Base-by-base conservation (phyloP, 2,113 vertebrate species). In the Uria lomvia region DNA sequence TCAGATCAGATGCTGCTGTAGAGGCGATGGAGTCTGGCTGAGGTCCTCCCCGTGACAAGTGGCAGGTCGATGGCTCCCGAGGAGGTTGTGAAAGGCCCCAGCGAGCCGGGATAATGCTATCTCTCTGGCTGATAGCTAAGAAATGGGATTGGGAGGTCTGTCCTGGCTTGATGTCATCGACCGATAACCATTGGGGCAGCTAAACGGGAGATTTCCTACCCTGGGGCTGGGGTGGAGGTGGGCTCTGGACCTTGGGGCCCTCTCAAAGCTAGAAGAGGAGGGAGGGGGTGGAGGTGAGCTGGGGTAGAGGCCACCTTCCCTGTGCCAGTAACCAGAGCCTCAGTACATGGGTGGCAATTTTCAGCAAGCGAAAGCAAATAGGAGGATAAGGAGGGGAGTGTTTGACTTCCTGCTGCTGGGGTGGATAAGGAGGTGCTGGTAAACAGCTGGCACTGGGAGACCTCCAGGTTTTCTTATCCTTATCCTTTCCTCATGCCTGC, bases 31-130 rank as follows among this genome's bases (percentile, higher is more conserved):
- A 30, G n/a, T 1, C 42, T 24, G 50, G 18, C 0, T 13, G 63
- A 55, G 75, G 32, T 53, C 14, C 50, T 18, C 7, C 8, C 14
- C 0, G 8, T 49, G 74, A 62, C 8, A 1, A 30, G 36, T 62
- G 73, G 56, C 30, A 5, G 40, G 50, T 38, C 0, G 3, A 30
- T 24, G 86, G 36, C 56, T 76, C 11, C 4, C 0, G 3, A 40
- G 50, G 60, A 67, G 58, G 49, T 9, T 59, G 45, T 17, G 43
- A 49, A 65, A 49, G 29, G 53, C 15, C 50, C 47, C 24, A 3
- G 14, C 1, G 5, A 45, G 45, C 76, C 0, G 1, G 5, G 16
- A 24, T 30, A 80, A 71, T 2, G 1, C 12, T 9, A 0, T 8
- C 5, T 15, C 8, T 34, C 11, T 0, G 4, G 7, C 32, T 45